phyloP scores from a whole-genome alignment of 2,113 vertebrate genomes.

The Melanocharis versteri region DNA sequence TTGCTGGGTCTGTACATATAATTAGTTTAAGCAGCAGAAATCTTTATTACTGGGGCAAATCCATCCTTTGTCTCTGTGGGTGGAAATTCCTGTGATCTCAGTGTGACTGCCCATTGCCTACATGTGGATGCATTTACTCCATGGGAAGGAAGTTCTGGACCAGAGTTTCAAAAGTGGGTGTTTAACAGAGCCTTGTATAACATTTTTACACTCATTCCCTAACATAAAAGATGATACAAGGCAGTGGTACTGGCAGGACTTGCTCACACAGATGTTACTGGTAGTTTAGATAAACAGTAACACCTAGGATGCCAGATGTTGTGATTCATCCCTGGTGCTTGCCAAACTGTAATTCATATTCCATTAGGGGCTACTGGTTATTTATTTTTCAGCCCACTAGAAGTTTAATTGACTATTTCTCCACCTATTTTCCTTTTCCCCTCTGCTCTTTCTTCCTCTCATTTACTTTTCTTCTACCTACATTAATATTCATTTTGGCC shows the following conservation, averaged over 20 bases:
- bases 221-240: neutral
- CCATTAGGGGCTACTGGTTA: slow-evolving; percentile 1
- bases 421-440: neutral
- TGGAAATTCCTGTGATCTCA: neutral
- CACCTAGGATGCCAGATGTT: slow-evolving; percentile 70
- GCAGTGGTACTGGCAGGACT: slow-evolving; percentile 9
- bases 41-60: neutral
- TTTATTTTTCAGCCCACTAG: slow-evolving; percentile 49
- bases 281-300: slow-evolving; percentile 49
- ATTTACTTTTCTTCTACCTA: slow-evolving; percentile 12
- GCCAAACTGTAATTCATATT: slow-evolving; percentile 63
- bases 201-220: neutral
- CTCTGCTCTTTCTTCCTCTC: neutral
- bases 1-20: neutral
- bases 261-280: slow-evolving; percentile 56
- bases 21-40: neutral
- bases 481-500: neutral
- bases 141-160: neutral
- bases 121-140: neutral
- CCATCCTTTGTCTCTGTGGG: neutral
- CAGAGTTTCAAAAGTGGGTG: neutral
- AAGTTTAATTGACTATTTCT: slow-evolving; percentile 8
- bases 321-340: slow-evolving; percentile 22
- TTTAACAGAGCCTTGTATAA: neutral
- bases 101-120: neutral